phyloP scores from a whole-genome alignment of 2,797 vertebrate species.

The Ptychadena robeensis region DNA sequence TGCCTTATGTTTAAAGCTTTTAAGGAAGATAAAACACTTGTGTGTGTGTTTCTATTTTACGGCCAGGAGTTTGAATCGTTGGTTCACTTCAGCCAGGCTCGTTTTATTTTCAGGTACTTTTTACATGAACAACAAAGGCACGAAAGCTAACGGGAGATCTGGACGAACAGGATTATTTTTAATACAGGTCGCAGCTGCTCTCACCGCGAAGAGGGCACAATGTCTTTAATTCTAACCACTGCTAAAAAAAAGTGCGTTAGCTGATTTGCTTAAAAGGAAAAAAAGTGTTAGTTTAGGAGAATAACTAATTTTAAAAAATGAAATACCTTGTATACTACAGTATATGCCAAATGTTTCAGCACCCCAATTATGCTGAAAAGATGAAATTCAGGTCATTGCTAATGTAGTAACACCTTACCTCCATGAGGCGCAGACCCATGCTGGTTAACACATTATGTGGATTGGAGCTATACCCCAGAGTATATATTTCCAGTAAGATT shows the following conservation, averaged over 20 bases:
- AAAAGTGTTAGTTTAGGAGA: neutral
- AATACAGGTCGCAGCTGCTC: conserved; percentile 21
- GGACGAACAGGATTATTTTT: conserved; percentile 34
- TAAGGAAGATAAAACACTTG: neutral
- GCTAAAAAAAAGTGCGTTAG: neutral
- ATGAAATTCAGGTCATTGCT: too few relatives aligned
- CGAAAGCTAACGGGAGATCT: neutral
- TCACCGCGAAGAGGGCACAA: neutral
- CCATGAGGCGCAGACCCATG: too few relatives aligned
- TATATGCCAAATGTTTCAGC: too few relatives aligned
- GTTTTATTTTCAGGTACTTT: conserved; percentile 27
- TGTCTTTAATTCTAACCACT: conserved; percentile 8
- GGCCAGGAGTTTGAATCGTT: neutral
- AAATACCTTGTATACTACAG: too few relatives aligned
- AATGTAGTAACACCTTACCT: too few relatives aligned
- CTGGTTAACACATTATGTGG: too few relatives aligned
- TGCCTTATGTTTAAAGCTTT: conserved; percentile 50
- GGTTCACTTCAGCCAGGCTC: neutral
- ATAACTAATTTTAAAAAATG: neutral
- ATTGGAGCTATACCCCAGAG: too few relatives aligned
- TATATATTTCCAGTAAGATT: too few relatives aligned
- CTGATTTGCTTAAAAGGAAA: neutral
- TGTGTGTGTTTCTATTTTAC: conserved; percentile 9
- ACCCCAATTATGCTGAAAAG: too few relatives aligned
- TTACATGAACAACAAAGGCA: neutral